Evolutionary conservation across 2,797 vertebrate genomes (phyloP).

Genomic region (Margarornis squamiger): DNA sequence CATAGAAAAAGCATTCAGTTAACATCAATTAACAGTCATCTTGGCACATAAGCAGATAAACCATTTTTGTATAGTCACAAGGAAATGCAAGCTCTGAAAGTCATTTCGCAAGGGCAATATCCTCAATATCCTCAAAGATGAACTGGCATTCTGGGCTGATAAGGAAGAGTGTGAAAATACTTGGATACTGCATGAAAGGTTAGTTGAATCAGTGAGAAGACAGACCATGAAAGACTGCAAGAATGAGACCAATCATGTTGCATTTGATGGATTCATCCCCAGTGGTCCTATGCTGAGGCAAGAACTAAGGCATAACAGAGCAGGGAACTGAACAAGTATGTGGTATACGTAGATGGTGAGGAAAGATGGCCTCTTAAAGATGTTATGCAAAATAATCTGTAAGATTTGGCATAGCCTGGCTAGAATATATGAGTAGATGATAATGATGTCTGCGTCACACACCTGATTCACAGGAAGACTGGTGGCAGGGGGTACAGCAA

Average conservation of each 20-base stretch:
- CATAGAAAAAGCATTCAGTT: neutral
- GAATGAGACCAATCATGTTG: neutral
- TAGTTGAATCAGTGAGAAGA: neutral
- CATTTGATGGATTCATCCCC: neutral
- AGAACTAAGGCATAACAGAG: neutral
- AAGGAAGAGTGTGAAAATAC: neutral
- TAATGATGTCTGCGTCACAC: neutral
- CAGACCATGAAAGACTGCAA: neutral
- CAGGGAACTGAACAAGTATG: neutral
- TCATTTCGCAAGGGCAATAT: neutral
- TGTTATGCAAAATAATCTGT: neutral
- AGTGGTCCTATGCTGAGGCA: neutral
- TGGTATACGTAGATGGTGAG: neutral
- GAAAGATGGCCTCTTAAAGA: neutral
- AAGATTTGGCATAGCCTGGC: neutral
- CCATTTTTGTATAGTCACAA: neutral
- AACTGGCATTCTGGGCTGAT: neutral
- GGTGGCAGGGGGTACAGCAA: neutral
- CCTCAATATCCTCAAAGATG: neutral
- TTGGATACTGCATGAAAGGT: neutral
- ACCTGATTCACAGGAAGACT: neutral
- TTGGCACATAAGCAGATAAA: neutral
- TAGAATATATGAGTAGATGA: neutral
- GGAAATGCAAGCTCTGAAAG: neutral
- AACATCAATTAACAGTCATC: neutral